phyloP scores from a whole-genome alignment of 2,113 vertebrate species.

The Podilymbus podiceps region DNA sequence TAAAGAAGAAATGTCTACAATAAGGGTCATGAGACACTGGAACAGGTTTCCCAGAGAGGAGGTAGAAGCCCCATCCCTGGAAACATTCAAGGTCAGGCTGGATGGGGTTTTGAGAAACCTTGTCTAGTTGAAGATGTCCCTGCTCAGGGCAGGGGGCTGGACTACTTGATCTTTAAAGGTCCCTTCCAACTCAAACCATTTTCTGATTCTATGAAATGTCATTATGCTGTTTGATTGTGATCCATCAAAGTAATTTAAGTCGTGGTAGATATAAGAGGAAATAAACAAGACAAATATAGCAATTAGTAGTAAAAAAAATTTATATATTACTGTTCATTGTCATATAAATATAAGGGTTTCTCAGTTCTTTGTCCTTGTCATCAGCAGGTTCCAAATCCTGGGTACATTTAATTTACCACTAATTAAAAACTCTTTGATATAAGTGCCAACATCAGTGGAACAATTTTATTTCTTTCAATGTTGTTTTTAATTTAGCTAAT shows the following conservation, averaged over 20 bases:
- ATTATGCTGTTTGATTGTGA: background rate
- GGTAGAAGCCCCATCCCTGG: fast-evolving
- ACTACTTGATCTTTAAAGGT: background rate
- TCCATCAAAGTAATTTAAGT: background rate
- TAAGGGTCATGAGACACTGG: background rate
- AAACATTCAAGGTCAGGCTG: background rate
- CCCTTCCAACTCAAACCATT: background rate
- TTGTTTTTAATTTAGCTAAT: background rate
- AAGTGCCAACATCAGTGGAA: background rate
- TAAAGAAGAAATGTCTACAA: background rate
- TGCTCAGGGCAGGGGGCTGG: fast-evolving
- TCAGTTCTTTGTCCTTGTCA: background rate
- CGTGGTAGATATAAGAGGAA: background rate
- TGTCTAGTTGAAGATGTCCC: background rate
- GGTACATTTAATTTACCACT: background rate
- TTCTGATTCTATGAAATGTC: background rate
- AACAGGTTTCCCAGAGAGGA: background rate
- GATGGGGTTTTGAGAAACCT: background rate
- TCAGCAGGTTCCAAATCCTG: background rate
- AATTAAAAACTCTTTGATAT: background rate
- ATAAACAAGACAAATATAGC: background rate
- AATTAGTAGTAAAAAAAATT: background rate
- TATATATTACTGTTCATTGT: background rate
- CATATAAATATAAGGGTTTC: background rate
- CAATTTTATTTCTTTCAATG: background rate